These are phyloP conservation scores for Chalcosyrphus nemorum DNA, from an alignment of 2,888 invertebrate genomes.

Conservation along the genomic window DNA sequence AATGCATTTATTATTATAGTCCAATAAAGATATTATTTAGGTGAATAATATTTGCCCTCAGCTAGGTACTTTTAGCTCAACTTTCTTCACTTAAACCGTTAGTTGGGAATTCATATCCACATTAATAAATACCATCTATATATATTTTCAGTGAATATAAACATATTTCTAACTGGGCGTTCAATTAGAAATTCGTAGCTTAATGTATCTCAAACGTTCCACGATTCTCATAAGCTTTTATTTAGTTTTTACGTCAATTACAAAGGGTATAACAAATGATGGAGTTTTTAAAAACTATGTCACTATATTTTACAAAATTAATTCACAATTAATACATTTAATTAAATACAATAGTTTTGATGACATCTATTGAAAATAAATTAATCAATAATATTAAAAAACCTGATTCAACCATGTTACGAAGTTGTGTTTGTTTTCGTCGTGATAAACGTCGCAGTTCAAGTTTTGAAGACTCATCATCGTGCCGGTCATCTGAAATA, in stretches of 20 bases:
- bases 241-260: slow-evolving; percentile 16
- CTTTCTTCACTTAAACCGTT: no score
- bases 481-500: slow-evolving; percentile 82
- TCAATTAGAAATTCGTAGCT: not conserved
- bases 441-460: slow-evolving; percentile 81
- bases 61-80: no score
- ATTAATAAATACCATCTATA: no score
- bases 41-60: no score
- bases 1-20: no score
- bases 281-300: not conserved
- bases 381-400: not conserved
- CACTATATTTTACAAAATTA: not conserved
- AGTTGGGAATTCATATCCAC: no score
- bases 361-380: not conserved
- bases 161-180: not conserved
- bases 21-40: no score
- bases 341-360: not conserved
- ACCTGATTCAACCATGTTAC: slow-evolving; percentile 76
- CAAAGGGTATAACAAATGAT: slow-evolving; percentile 2
- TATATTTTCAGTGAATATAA: no score
- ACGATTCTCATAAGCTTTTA: not conserved
- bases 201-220: not conserved
- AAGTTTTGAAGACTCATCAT: slow-evolving; percentile 81
- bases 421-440: slow-evolving; percentile 81
- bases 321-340: not conserved